phyloP scores from a whole-genome alignment of 2,797 vertebrate genomes.

The Anguilla obscura region DNA sequence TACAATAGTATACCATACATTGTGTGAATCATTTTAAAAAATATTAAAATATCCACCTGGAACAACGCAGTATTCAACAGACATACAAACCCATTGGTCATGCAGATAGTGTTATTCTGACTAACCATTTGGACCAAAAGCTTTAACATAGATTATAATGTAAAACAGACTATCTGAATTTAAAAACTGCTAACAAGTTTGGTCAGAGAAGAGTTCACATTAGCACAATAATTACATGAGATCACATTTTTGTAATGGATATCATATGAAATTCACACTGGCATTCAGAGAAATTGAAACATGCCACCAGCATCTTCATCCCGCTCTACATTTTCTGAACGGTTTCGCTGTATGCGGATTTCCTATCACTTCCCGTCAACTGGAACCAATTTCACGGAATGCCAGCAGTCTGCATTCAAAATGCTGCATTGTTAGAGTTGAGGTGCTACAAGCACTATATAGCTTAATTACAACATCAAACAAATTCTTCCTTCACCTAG shows the following conservation, averaged over 20 bases:
- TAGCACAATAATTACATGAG: slow-evolving; percentile 85
- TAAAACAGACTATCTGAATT: slow-evolving; percentile 84
- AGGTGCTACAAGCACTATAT: slow-evolving; percentile 46
- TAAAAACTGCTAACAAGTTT: slow-evolving; percentile 80
- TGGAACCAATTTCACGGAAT: slow-evolving; percentile 52
- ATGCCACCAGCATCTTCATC: slow-evolving; percentile 66
- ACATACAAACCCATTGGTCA: slow-evolving; percentile 84
- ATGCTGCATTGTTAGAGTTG: slow-evolving; percentile 51
- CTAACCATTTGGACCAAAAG: slow-evolving; percentile 78
- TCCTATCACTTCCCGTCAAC: slow-evolving; percentile 47
- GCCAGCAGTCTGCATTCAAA: slow-evolving; percentile 66
- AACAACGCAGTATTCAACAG: slow-evolving; percentile 82
- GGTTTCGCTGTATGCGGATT: slow-evolving; percentile 52
- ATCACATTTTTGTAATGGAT: slow-evolving; percentile 63
- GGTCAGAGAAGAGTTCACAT: slow-evolving; percentile 77
- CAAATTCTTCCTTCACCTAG: slow-evolving; percentile 39
- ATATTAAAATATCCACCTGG: slow-evolving; percentile 78
- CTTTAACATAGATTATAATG: slow-evolving; percentile 77
- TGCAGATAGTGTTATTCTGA: slow-evolving; percentile 89
- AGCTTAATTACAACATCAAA: slow-evolving; percentile 46
- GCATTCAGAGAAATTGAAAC: slow-evolving; percentile 72
- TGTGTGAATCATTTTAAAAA: slow-evolving; percentile 81
- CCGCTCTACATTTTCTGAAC: slow-evolving; percentile 63
- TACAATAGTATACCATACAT: slow-evolving; percentile 84
- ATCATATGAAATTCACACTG: slow-evolving; percentile 77